Evolutionary conservation across 1,140 invertebrate species (phyloP).

Genomic region (Apis dorsata): DNA sequence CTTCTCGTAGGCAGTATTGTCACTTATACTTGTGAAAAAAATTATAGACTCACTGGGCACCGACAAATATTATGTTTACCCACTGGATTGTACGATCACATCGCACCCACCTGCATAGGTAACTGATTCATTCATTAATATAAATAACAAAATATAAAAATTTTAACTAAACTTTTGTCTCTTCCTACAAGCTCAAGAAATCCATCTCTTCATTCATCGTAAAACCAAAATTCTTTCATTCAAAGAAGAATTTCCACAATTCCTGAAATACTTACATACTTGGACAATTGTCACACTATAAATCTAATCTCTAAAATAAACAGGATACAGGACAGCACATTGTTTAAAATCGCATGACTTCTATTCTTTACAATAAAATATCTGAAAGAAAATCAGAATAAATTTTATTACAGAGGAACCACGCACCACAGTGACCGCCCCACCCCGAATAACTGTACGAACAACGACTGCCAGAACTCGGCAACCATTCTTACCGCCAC

Average conservation of each 20-base stretch:
- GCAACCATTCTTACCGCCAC: slow-evolving; percentile 71
- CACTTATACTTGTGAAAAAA: slow-evolving; percentile 87
- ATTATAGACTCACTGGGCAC: slow-evolving; percentile 86
- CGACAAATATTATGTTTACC: slow-evolving; percentile 86
- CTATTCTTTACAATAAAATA: no score
- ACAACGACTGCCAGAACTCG: slow-evolving; percentile 65
- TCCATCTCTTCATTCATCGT: no score
- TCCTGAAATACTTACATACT: no score
- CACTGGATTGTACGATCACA: slow-evolving; percentile 89
- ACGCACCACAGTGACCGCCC: slow-evolving; percentile 40
- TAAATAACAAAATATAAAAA: background rate
- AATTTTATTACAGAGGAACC: slow-evolving; percentile 45
- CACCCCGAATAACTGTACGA: slow-evolving; percentile 65
- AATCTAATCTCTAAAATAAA: no score
- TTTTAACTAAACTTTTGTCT: background rate
- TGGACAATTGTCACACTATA: no score
- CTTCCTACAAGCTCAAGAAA: no score
- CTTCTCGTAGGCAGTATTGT: slow-evolving; percentile 86
- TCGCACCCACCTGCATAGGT: slow-evolving; percentile 87
- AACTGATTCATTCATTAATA: slow-evolving; percentile 62
- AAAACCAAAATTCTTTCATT: no score
- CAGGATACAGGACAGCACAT: no score
- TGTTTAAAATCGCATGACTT: no score
- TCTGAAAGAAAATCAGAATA: no score
- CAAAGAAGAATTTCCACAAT: no score